Conservation (phyloP, 2,888 invertebrate species). For the Ligdia adustata region DNA sequence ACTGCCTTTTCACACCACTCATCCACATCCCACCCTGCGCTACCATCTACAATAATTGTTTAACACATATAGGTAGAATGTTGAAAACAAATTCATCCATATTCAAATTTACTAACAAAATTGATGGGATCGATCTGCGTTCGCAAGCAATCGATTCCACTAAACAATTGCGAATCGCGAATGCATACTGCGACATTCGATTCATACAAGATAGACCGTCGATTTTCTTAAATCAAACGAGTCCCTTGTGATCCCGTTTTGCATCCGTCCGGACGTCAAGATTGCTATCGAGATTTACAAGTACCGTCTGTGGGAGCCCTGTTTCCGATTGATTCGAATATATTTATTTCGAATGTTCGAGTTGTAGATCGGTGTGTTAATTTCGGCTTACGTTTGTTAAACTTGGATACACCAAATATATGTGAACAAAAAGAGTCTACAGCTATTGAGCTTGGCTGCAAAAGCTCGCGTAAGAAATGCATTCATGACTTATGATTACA, state of each 20-base stretch:
- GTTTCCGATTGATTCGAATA: constrained; percentile 64
- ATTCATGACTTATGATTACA: no score
- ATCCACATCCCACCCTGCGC: no score
- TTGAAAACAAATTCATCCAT: constrained; percentile 6
- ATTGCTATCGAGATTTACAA: constrained; percentile 84
- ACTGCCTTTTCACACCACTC: no score
- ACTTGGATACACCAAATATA: neutral
- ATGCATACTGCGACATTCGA: constrained; percentile 58
- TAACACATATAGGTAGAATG: no score
- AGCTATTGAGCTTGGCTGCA: no score
- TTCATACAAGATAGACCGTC: constrained; percentile 48
- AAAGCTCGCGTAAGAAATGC: no score
- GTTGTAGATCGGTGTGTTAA: constrained; percentile 33
- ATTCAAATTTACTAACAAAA: constrained; percentile 51
- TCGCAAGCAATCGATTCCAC: constrained; percentile 48
- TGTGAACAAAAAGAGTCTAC: neutral
- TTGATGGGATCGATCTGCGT: constrained; percentile 31
- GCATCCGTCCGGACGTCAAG: constrained; percentile 84
- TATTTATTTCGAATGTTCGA: constrained; percentile 53
- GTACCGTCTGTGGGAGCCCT: constrained; percentile 68
- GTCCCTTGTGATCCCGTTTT: constrained; percentile 71
- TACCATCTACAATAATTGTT: no score
- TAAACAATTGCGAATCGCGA: constrained; percentile 70
- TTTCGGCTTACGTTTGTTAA: constrained; percentile 25
- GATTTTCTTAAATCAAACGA: constrained; percentile 76